Conservation (phyloP, 2,797 vertebrate species). For the Eidolon dupreanum region DNA sequence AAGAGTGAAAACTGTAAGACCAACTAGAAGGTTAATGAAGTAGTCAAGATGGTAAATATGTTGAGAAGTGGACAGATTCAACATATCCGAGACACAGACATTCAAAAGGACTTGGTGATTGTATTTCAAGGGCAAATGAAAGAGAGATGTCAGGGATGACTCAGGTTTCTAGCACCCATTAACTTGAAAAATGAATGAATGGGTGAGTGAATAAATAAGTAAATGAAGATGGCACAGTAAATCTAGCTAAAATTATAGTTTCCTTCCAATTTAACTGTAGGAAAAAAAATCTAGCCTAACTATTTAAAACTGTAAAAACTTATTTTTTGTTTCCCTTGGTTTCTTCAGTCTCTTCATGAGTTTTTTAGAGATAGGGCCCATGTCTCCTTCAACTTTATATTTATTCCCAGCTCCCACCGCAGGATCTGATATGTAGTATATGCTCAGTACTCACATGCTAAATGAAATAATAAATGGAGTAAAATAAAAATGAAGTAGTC, state of each 20-base stretch:
- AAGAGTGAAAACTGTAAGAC: not conserved
- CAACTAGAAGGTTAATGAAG: not conserved
- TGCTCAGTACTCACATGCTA: not conserved
- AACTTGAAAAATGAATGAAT: slow-evolving; percentile 44
- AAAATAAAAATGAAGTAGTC: slow-evolving; percentile 21
- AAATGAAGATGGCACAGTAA: not conserved
- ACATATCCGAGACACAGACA: not conserved
- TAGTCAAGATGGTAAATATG: not conserved
- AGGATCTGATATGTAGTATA: not conserved
- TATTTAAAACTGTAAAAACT: slow-evolving; percentile 13
- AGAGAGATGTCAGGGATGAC: not conserved
- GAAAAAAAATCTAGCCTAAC: not conserved
- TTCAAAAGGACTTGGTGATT: not conserved
- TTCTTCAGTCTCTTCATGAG: not conserved
- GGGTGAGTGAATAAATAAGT: not conserved
- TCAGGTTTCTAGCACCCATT: not conserved
- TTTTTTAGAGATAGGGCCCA: not conserved
- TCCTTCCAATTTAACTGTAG: not conserved
- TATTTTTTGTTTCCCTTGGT: not conserved
- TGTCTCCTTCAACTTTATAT: not conserved
- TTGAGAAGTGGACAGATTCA: not conserved
- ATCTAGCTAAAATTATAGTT: not conserved
- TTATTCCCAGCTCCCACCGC: not conserved
- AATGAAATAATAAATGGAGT: not conserved
- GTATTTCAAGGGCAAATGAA: not conserved